Evolutionary conservation across 1,140 invertebrate species (phyloP), one percentile per base, ranked within the genome.

Genomic region (Nymphalis io): DNA sequence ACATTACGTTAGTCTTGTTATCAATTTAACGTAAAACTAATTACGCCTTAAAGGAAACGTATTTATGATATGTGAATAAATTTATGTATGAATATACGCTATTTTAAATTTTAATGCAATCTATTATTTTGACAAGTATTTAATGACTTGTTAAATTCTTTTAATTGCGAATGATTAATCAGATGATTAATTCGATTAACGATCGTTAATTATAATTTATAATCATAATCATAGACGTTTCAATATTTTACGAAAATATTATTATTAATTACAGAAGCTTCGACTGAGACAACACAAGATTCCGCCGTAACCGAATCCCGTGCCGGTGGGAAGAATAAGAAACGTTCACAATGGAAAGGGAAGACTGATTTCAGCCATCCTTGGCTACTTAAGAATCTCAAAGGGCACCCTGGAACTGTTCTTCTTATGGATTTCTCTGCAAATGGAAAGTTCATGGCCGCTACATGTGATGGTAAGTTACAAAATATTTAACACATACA

Each of bases 361-460:
- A 92, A 92, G 74, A 81, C 81, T 1, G 86, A 88, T n/a, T 92
- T 88, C 81, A 85, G 74, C 46, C 96, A 97, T 84, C 93, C 94
- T 1, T 98, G 96, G 96, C 92, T 97, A 58, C 83, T 95, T 1
- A 94, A 94, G 27, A 94, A 95, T 13, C 90, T 98, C 42, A 98
- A 97, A 85, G 96, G 96, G 13, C 97, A 98, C 79, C 95, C 94
- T 3, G 94, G 93, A 0, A 87, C 89, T 0, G 94, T 98, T 20
- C 85, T 95, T 0, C 94, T 96, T 60, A 93, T 97, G 81, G 95
- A 96, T 82, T 96, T 97, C 80, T 96, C 96, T 57, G 93, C 93
- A 11, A 97, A 97, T 89, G 96, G 95, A 58, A 98, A 97, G 92
- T 97, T 95, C 79, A 92, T 98, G 69, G 95, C 95, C 51, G 95